Percentiles rank a stretch among this genome's conserved stretches.
Conservation (phyloP, 2,113 vertebrate genomes). For the Rhinichthys klamathensis region DNA sequence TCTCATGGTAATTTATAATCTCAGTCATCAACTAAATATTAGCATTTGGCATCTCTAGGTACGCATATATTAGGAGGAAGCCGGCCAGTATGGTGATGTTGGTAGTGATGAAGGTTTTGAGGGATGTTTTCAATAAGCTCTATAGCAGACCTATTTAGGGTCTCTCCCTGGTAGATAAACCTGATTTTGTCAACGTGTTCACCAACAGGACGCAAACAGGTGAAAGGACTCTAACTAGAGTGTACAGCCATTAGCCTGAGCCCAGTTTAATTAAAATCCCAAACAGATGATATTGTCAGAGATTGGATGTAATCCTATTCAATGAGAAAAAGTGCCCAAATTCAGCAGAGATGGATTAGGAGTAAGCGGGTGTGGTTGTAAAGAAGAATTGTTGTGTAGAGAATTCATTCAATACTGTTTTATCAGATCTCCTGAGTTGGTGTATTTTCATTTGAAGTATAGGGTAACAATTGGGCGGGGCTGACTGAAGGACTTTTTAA, state of each 20-base stretch:
- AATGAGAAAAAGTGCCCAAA: constrained; percentile 47
- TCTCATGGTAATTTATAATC: constrained; percentile 25
- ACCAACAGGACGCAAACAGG: background rate
- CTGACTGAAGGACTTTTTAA: background rate
- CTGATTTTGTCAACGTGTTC: constrained; percentile 49
- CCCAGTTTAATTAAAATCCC: constrained; percentile 65
- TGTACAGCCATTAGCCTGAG: constrained; percentile 17
- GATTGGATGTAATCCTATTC: constrained; percentile 55
- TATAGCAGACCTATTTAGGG: constrained; percentile 47
- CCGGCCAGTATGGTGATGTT: background rate
- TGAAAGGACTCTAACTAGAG: constrained; percentile 15
- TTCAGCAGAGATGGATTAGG: background rate
- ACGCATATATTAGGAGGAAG: constrained; percentile 25
- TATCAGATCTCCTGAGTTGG: background rate
- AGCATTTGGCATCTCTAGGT: constrained; percentile 18
- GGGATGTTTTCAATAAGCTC: constrained; percentile 52
- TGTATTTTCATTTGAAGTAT: background rate
- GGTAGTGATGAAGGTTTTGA: constrained; percentile 11
- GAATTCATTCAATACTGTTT: background rate
- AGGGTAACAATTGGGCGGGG: background rate
- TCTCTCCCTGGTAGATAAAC: constrained; percentile 50
- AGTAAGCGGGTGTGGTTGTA: constrained; percentile 31
- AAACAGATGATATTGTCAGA: constrained; percentile 56
- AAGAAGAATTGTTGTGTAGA: background rate
- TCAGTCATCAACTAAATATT: constrained; percentile 11